Conservation (phyloP, 2,113 vertebrate species). For the Hemibagrus wyckioides region DNA sequence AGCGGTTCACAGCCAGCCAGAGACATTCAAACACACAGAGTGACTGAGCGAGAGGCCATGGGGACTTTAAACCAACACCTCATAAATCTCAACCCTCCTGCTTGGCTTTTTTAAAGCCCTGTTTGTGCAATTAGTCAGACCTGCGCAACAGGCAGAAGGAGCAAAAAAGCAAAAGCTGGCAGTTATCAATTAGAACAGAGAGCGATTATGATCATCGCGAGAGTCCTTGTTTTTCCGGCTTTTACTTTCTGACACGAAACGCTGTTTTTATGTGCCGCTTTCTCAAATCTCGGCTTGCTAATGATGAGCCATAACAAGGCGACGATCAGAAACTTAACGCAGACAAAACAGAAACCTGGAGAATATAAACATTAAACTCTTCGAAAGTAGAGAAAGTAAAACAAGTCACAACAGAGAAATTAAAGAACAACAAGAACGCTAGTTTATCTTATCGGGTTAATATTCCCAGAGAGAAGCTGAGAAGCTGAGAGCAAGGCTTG, state of each 20-base stretch:
- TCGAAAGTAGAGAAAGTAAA: slow-evolving; percentile 3
- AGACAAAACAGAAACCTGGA: not conserved
- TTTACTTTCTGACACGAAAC: not conserved
- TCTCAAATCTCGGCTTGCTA: not conserved
- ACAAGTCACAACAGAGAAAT: not conserved
- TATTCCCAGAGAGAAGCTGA: slow-evolving; percentile 4
- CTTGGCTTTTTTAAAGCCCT: slow-evolving; percentile 18
- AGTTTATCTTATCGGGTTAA: not conserved
- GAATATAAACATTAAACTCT: not conserved
- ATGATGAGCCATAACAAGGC: not conserved
- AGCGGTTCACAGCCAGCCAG: slow-evolving; percentile 11
- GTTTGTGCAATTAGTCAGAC: slow-evolving; percentile 27
- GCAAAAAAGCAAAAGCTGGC: slow-evolving; percentile 7
- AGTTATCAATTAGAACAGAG: not conserved
- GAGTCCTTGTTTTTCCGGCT: not conserved
- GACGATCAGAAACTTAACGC: not conserved
- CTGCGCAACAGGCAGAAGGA: not conserved
- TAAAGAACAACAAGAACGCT: not conserved
- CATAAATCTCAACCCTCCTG: slow-evolving; percentile 44
- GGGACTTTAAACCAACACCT: slow-evolving; percentile 49
- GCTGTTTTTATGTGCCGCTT: not conserved
- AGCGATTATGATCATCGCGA: not conserved
- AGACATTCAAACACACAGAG: slow-evolving; percentile 20
- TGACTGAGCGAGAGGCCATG: slow-evolving; percentile 22
- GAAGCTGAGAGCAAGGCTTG: not conserved